Evolutionary conservation across 1,140 invertebrate genomes (phyloP), one percentile per base, ranked within the genome.

Genomic region (Andrena cerasifolii): DNA sequence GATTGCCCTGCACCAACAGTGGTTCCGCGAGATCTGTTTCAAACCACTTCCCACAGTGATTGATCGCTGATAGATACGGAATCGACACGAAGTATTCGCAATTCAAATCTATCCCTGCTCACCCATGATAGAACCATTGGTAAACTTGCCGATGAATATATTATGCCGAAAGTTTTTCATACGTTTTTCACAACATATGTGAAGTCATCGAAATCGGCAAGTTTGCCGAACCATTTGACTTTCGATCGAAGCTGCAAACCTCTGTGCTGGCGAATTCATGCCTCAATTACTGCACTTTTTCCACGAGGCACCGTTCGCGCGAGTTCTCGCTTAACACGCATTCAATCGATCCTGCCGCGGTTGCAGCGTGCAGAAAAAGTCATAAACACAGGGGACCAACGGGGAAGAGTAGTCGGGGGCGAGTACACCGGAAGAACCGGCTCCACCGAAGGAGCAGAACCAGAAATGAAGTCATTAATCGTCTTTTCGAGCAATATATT

Each of bases 391-490:
- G 45, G 26, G 33, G 58, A 65, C 12, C 21, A 36, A 21, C 0
- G 21, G 47, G 4, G 53, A 36, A 31, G 45, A 58, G 21, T 51
- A 47, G 49, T 67, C 54, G 49, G 47, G 40, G 31, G 81, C 43
- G 67, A 54, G 45, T 8, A 62, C 49, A 58, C 67, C 51, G 79
- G 51, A 51, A 33, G 66, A 83, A 83, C 82, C 82, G 80, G 82
- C 62, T 78, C 31, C 21, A 36, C 51, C 26, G 70, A 47, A n/a
- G 33, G 26, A 53, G 40, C 68, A 62, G 78, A 28, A 43, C 70
- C 58, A 63, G 78, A 71, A 87, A 86, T 83, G 82, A 87, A 87
- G 82, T 81, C 82, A 87, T 88, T 86, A 87, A 88, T 87, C 84
- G 80, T 85, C 58, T 61, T 56, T 65, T 24, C n/a, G 45, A 54